These are phyloP conservation scores for Falco concolor DNA, from an alignment of 2,797 vertebrate genomes.

Conservation along the genomic window DNA sequence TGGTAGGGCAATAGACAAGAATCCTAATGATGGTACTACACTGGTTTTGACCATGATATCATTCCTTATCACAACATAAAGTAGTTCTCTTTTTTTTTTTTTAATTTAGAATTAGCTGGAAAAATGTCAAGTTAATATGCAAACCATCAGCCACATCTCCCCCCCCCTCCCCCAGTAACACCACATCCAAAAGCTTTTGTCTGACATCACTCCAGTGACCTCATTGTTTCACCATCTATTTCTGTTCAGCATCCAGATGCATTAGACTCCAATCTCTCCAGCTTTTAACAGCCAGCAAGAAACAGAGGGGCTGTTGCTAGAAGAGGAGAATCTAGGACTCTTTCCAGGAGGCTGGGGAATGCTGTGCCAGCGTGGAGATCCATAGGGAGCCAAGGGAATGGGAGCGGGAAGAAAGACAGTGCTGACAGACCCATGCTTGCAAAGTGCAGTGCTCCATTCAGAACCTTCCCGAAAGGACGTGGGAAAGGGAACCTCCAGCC, in stretches of 20 bases:
- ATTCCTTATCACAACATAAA: neutral
- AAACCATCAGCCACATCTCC: neutral
- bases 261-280: neutral
- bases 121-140: neutral
- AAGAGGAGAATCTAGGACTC: neutral
- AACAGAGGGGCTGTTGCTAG: neutral
- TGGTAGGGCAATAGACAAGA: neutral
- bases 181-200: neutral
- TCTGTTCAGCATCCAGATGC: neutral
- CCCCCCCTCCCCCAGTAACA: neutral
- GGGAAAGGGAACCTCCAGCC: neutral
- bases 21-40: neutral
- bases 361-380: neutral
- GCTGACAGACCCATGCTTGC: neutral
- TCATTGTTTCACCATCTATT: neutral
- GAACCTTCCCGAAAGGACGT: neutral
- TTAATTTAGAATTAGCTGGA: neutral
- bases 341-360: neutral
- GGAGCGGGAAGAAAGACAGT: neutral
- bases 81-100: neutral
- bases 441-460: neutral
- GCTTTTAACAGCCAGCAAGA: neutral
- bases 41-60: neutral
- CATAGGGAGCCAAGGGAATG: neutral
- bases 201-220: neutral